Evolutionary conservation across 2,797 vertebrate genomes (phyloP).

Genomic region (Pogonophryne albipinna): DNA sequence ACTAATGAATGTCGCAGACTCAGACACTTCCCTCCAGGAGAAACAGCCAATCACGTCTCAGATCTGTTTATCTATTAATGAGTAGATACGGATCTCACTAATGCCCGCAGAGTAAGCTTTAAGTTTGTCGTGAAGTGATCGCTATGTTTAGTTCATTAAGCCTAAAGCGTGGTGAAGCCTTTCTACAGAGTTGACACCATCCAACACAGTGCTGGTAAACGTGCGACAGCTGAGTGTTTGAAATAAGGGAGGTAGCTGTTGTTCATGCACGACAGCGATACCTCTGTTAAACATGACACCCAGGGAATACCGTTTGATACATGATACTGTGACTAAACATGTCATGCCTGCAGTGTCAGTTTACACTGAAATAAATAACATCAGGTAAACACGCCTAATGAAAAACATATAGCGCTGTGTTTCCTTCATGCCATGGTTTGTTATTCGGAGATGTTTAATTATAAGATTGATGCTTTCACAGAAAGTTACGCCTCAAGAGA

Average conservation of each 20-base stretch:
- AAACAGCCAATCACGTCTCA: slow-evolving; percentile 62
- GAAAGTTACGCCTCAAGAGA: slow-evolving; percentile 45
- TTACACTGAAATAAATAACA: slow-evolving; percentile 24
- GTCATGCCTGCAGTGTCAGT: slow-evolving; percentile 13
- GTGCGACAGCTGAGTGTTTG: slow-evolving; percentile 50
- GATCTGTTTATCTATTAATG: slow-evolving; percentile 76
- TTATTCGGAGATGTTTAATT: slow-evolving; percentile 35
- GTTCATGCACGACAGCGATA: slow-evolving; percentile 25
- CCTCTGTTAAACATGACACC: slow-evolving; percentile 34
- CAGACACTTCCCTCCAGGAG: slow-evolving; percentile 59
- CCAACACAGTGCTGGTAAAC: slow-evolving; percentile 28
- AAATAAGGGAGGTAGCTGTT: slow-evolving; percentile 34
- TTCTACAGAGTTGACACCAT: slow-evolving; percentile 51
- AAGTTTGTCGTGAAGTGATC: slow-evolving; percentile 58
- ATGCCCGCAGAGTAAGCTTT: slow-evolving; percentile 54
- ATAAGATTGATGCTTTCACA: slow-evolving; percentile 32
- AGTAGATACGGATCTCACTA: slow-evolving; percentile 64
- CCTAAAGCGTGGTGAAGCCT: slow-evolving; percentile 39
- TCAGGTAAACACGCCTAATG: slow-evolving; percentile 30
- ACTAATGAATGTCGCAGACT: slow-evolving; percentile 60
- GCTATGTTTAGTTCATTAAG: slow-evolving; percentile 65
- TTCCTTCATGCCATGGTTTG: slow-evolving; percentile 15
- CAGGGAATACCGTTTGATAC: background rate
- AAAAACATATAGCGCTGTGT: slow-evolving; percentile 41
- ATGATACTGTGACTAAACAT: slow-evolving; percentile 14